Base-by-base conservation (phyloP, 53 echinoderm and acorn worm genomes). In the Stichopus horrens region DNA sequence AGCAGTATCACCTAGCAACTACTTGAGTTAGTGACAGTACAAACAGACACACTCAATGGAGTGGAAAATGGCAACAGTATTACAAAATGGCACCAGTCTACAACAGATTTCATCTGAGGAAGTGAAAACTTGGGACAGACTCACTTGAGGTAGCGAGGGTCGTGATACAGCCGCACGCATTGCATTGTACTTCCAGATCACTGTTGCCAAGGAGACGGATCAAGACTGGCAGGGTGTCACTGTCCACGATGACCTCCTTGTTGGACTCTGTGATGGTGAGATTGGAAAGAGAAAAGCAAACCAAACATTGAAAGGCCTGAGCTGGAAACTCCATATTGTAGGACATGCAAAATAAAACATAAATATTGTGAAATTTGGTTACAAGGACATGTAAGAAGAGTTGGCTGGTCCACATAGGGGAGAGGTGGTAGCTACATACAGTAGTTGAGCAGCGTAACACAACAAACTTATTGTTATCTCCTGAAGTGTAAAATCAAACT, bases 61-160 rank as follows among this genome's bases (percentile, higher is more conserved):
- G 37, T 0, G 37, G 37, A 37, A 37, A 37, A 37, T 37, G 37
- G 37, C 37, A 37, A 37, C 37, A 37, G 37, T 37, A 0, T 37
- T 37, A 37, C 37, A 2, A 37, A 2, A 37, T 37, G 37, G 37
- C 37, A 37, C 37, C 37, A 37, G 37, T 37, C 37, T 37, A 37
- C 37, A 37, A 37, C 37, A 37, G 37, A 37, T 2, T 37, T 37
- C 37, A 37, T 37, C 37, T 37, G 37, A 37, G 37, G 37, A 37
- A 37, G 37, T 37, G 37, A 37, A 37, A 37, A 37, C 37, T 37
- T 37, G 37, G n/a, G n/a, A 23, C 9, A 18, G 9, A 23, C 88
- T 87, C 88, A 96, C 96, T 93, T 90, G 94, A 92, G 79, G 96
- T 96, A 79, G 96, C 96, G 52, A 96, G 89, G 9, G 96, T 94